phyloP scores from a whole-genome alignment of 1,140 invertebrate genomes.

The Drosophila saltans region DNA sequence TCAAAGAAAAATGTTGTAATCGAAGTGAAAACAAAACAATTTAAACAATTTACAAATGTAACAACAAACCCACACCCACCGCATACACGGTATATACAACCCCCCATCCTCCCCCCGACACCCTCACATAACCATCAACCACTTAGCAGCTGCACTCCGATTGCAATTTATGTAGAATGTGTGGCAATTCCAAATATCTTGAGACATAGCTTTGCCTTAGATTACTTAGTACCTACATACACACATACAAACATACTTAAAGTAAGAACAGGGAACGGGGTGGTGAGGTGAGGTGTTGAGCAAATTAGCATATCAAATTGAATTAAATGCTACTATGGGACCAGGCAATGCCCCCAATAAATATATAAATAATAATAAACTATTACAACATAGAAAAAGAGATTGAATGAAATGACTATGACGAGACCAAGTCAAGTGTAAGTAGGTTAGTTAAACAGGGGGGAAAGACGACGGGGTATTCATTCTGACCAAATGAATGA shows the following conservation, averaged over 20 bases:
- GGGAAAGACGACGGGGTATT: no score
- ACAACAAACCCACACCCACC: no score
- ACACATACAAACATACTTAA: not conserved
- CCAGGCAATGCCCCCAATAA: constrained; percentile 50
- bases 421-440: constrained; percentile 4
- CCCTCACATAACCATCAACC: no score
- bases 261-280: constrained; percentile 16
- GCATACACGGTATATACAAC: not conserved
- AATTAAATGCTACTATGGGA: constrained; percentile 69
- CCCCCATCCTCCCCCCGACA: no score
- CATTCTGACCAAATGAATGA: not conserved
- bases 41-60: constrained; percentile 12
- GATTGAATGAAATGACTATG: not conserved
- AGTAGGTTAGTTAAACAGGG: not conserved
- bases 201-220: constrained; percentile 9
- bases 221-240: constrained; percentile 4
- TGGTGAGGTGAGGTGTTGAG: constrained; percentile 27
- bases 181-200: constrained; percentile 32
- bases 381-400: constrained; percentile 24
- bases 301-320: constrained; percentile 79
- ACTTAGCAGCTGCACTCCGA: constrained; percentile 4
- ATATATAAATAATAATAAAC: constrained; percentile 40
- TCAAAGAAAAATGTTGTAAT: not conserved
- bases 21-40: constrained; percentile 3
- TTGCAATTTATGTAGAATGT: constrained; percentile 38